A percentile compares a stretch with the other conserved stretches of the same genome.
These are phyloP conservation scores for Monomorium pharaonis DNA, from an alignment of 1,140 invertebrate genomes.

Conservation along the genomic window DNA sequence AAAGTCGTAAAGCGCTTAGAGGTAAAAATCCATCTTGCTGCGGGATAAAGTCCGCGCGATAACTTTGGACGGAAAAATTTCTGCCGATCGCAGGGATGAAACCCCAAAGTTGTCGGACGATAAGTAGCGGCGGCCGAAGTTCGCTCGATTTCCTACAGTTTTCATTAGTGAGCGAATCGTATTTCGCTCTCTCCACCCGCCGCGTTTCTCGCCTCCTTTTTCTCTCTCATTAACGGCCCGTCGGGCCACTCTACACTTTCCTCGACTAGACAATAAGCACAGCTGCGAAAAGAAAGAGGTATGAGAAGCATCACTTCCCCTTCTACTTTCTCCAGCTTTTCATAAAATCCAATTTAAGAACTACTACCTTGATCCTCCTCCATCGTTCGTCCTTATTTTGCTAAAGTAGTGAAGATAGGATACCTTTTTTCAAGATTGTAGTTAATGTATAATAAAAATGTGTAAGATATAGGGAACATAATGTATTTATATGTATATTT, in stretches of 20 bases:
- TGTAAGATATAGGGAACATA: not conserved
- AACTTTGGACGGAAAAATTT: conserved; percentile 44
- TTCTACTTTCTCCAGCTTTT: conserved; percentile 34
- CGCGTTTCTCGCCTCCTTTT: conserved; percentile 23
- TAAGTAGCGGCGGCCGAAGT: conserved; percentile 49
- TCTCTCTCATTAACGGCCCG: conserved; percentile 64
- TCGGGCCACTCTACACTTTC: conserved; percentile 68
- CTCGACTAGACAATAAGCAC: conserved; percentile 70
- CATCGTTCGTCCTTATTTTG: conserved; percentile 56
- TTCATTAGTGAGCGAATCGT: conserved; percentile 68
- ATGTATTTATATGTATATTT: not conserved
- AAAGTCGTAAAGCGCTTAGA: conserved; percentile 22
- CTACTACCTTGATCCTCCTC: conserved; percentile 64
- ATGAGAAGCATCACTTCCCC: conserved; percentile 20
- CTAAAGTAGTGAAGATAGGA: conserved; percentile 58
- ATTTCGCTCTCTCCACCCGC: conserved; percentile 5
- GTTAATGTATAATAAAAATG: conserved; percentile 51
- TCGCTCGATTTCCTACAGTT: conserved; percentile 65
- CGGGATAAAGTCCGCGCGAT: conserved; percentile 43
- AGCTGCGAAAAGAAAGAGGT: conserved; percentile 40
- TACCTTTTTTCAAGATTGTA: conserved; percentile 54
- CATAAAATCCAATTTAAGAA: conserved; percentile 75
- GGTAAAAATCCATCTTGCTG: conserved; percentile 38
- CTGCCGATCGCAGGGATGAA: conserved; percentile 34
- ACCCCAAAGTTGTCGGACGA: conserved; percentile 46